Evolutionary conservation across 2,113 vertebrate species (phyloP).

Genomic region (Callionymus lyra): DNA sequence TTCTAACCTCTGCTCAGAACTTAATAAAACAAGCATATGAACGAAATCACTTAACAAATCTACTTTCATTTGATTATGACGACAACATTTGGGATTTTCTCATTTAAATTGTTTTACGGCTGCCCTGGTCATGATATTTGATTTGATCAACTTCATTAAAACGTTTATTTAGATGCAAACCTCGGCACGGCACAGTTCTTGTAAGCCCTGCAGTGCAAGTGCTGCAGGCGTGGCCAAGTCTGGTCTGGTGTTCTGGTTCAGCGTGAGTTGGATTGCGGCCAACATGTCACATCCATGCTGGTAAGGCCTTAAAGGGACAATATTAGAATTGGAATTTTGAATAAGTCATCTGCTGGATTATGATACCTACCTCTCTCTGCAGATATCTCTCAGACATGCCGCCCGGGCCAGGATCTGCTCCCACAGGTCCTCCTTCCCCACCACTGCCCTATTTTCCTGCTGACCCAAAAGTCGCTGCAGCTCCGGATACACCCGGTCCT

Average conservation of each 20-base stretch:
- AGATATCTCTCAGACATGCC: conserved; percentile 84
- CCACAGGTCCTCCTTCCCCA: conserved; percentile 80
- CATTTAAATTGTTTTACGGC: too few species aligned
- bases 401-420: conserved; percentile 84
- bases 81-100: too few species aligned
- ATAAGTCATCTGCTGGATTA: not conserved
- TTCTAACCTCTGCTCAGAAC: too few species aligned
- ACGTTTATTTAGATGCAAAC: conserved; percentile 47
- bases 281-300: conserved; percentile 95
- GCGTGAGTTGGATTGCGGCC: conserved; percentile 76
- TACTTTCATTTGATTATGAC: too few species aligned
- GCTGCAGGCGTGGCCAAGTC: conserved; percentile 82
- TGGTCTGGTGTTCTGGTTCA: conserved; percentile 75
- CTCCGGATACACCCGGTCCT: conserved; percentile 93
- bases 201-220: conserved; percentile 82
- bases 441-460: conserved; percentile 64
- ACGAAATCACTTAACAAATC: too few species aligned
- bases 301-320: conserved; percentile 72
- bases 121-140: too few species aligned
- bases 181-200: conserved; percentile 86
- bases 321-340: not conserved
- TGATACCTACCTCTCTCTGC: conserved; percentile 74
- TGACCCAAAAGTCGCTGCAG: conserved; percentile 77
- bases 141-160: too few species aligned
- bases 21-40: too few species aligned